Evolutionary conservation across 2,113 vertebrate genomes (phyloP).

Genomic region (Apus apus): DNA sequence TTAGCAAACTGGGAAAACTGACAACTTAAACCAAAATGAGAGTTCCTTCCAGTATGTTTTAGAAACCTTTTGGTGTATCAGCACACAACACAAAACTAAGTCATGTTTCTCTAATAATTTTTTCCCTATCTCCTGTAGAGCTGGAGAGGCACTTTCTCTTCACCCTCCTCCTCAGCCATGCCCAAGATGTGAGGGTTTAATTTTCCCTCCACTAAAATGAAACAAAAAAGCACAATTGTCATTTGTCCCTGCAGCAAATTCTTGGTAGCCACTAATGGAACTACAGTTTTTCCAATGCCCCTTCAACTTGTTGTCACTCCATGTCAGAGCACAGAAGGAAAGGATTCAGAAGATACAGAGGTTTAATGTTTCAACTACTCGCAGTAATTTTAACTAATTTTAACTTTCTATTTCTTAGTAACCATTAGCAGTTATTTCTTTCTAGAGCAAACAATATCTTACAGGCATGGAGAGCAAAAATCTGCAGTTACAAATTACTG

Average conservation of each 20-base stretch:
- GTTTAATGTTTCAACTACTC: not conserved
- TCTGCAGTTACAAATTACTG: not conserved
- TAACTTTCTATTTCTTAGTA: not conserved
- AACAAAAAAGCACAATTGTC: not conserved
- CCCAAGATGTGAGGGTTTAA: not conserved
- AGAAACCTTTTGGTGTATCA: not conserved
- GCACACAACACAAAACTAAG: too few relatives aligned
- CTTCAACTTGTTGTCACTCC: not conserved
- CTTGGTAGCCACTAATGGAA: not conserved
- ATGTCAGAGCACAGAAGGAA: not conserved
- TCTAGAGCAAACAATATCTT: not conserved
- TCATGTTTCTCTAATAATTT: not conserved
- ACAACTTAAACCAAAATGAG: not conserved
- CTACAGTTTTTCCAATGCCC: not conserved
- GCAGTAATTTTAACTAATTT: not conserved
- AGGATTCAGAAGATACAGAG: not conserved
- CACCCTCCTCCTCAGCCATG: not conserved
- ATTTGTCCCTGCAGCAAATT: not conserved
- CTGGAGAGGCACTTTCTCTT: not conserved
- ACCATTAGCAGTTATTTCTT: rapidly evolving
- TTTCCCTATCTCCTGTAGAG: not conserved
- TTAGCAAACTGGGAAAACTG: not conserved
- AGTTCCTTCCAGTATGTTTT: rapidly evolving
- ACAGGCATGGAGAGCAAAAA: not conserved
- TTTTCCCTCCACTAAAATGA: not conserved